A percentile compares a stretch with the other conserved stretches of the same genome.
Conservation (phyloP, 2,888 invertebrate species). For the Herminia tarsipennalis region DNA sequence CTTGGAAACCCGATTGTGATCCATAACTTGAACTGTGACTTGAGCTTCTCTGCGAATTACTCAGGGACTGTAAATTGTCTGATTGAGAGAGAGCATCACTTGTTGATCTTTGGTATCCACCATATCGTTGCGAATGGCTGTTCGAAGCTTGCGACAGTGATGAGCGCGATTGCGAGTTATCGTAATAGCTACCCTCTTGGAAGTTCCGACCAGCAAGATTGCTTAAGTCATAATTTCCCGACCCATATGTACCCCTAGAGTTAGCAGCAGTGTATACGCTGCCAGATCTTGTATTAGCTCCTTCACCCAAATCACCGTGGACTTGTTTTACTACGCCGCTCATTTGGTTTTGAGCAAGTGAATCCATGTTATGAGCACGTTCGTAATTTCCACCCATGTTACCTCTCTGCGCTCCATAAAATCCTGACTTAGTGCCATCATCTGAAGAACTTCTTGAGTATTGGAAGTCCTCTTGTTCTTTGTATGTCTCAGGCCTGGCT, state of each 20-base stretch:
- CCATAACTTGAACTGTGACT: conserved; percentile 51
- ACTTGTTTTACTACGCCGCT: conserved; percentile 72
- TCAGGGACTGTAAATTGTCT: conserved; percentile 51
- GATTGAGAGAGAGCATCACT: conserved; percentile 8
- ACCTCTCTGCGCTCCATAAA: conserved; percentile 79
- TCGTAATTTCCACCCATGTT: conserved; percentile 83
- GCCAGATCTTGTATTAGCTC: conserved; percentile 64
- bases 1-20: conserved; percentile 55
- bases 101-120: conserved; percentile 4
- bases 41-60: conserved; percentile 45
- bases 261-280: conserved; percentile 76
- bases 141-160: conserved; percentile 36
- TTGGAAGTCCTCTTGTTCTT: conserved; percentile 81
- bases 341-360: conserved; percentile 78
- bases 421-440: conserved; percentile 76
- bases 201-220: conserved; percentile 76
- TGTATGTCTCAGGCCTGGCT: conserved; percentile 74
- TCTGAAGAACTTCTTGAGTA: conserved; percentile 79
- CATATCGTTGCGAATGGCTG: conserved; percentile 44
- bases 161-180: conserved; percentile 50
- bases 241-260: conserved; percentile 74
- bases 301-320: conserved; percentile 76
- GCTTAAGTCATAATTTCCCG: conserved; percentile 67
- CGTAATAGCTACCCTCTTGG: conserved; percentile 57
- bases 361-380: conserved; percentile 80